These are phyloP conservation scores for Chymomyza costata DNA, from an alignment of 1,140 invertebrate genomes.

Conservation along the genomic window DNA sequence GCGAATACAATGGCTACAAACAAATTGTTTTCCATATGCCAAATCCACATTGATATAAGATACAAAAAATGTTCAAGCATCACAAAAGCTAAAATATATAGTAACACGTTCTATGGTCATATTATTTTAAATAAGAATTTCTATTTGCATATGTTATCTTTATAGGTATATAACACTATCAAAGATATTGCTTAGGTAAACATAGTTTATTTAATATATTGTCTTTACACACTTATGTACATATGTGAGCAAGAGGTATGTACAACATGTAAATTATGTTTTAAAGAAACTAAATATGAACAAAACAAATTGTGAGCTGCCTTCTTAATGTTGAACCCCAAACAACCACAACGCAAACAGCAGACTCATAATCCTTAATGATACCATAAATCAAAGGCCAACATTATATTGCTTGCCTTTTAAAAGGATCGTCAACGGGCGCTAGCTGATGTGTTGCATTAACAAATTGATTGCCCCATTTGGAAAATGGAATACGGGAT, in stretches of 20 bases:
- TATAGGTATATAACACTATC: too few species aligned
- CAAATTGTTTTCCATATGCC: too few species aligned
- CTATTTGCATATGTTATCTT: too few species aligned
- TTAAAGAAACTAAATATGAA: too few species aligned
- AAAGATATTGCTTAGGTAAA: too few species aligned
- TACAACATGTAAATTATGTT: too few species aligned
- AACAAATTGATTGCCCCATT: slow-evolving; percentile 49
- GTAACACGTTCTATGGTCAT: slow-evolving; percentile 1
- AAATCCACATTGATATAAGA: background rate
- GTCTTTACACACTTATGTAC: too few species aligned
- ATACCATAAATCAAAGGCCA: slow-evolving; percentile 54
- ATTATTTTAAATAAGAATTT: background rate
- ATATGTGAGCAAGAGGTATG: too few species aligned
- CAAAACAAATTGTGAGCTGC: too few species aligned
- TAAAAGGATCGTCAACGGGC: slow-evolving; percentile 52
- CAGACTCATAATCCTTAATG: slow-evolving; percentile 49
- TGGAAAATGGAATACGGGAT: slow-evolving; percentile 50
- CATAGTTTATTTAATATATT: too few species aligned
- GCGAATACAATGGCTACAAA: background rate
- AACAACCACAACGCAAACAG: slow-evolving; percentile 28
- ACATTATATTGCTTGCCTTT: slow-evolving; percentile 31
- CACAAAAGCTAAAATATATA: background rate
- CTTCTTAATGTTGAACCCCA: too few species aligned
- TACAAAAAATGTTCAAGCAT: too few species aligned
- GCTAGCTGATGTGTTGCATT: slow-evolving; percentile 41